Conservation (phyloP, 1,140 invertebrate species). For the Neoseiulus cucumeris region DNA sequence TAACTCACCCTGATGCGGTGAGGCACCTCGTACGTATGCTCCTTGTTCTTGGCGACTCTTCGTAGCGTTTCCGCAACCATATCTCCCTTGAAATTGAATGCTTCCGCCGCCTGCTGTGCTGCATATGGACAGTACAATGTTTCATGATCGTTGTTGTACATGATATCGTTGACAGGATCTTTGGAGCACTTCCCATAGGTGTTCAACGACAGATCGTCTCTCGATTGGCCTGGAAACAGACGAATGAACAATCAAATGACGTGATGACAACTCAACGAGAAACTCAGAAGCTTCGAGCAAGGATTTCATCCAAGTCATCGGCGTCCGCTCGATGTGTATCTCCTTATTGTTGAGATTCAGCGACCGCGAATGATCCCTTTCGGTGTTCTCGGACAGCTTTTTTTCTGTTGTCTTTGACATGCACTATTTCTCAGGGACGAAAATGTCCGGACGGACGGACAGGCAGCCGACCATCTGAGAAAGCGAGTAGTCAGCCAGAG, state of each 20-base stretch:
- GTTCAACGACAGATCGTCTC: conserved; percentile 1
- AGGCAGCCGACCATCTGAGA: too few relatives aligned
- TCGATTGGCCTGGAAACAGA: background rate
- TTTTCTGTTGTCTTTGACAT: too few relatives aligned
- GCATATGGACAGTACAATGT: conserved; percentile 5
- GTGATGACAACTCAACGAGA: too few relatives aligned
- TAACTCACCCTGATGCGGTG: background rate
- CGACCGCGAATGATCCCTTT: too few relatives aligned
- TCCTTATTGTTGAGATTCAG: too few relatives aligned
- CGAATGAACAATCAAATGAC: background rate
- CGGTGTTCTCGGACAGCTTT: too few relatives aligned
- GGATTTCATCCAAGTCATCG: too few relatives aligned
- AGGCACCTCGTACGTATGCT: conserved; percentile 10
- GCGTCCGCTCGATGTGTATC: too few relatives aligned
- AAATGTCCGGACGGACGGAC: too few relatives aligned
- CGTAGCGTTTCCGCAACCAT: background rate
- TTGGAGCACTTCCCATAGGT: conserved; percentile 7
- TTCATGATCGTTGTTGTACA: conserved; percentile 9
- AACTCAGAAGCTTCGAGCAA: too few relatives aligned
- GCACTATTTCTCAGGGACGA: too few relatives aligned
- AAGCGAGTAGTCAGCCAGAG: too few relatives aligned
- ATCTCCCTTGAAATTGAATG: conserved; percentile 6
- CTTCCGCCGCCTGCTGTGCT: background rate
- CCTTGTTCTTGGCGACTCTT: conserved; percentile 8
- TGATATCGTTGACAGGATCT: conserved; percentile 9